phyloP scores from a whole-genome alignment of 2,888 invertebrate species.

The Daptonema setosum region DNA sequence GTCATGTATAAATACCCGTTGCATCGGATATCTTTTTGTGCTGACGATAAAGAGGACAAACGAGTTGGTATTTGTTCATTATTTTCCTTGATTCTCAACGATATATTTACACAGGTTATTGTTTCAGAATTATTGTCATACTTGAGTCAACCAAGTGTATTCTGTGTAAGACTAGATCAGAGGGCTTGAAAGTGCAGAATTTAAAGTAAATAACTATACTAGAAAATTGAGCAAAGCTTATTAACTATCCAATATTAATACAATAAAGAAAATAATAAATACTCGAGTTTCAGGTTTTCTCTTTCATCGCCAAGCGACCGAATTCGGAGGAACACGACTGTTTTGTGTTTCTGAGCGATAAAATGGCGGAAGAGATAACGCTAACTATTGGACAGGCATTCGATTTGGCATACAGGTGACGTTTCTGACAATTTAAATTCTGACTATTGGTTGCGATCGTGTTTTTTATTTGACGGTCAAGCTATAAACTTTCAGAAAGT shows the following conservation, averaged over 20 bases:
- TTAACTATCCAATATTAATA: too few relatives aligned
- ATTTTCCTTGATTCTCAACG: too few relatives aligned
- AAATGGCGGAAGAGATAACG: slow-evolving; percentile 87
- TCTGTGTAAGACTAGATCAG: too few relatives aligned
- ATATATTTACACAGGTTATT: too few relatives aligned
- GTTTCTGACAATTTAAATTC: slow-evolving; percentile 29
- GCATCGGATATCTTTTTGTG: slow-evolving; percentile 92
- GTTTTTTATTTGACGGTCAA: too few relatives aligned
- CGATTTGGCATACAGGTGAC: slow-evolving; percentile 77
- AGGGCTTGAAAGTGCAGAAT: too few relatives aligned
- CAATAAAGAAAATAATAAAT: too few relatives aligned
- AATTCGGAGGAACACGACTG: slow-evolving; percentile 61
- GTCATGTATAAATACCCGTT: slow-evolving; percentile 78
- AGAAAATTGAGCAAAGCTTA: too few relatives aligned
- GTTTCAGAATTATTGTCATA: too few relatives aligned
- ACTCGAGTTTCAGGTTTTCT: slow-evolving; percentile 25
- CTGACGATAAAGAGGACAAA: slow-evolving; percentile 82
- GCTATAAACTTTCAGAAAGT: slow-evolving; percentile 10
- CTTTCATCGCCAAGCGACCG: slow-evolving; percentile 36
- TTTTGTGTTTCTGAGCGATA: slow-evolving; percentile 89
- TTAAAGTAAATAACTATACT: too few relatives aligned
- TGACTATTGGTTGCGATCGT: background rate
- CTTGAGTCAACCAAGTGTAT: too few relatives aligned
- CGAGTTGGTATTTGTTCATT: too few relatives aligned
- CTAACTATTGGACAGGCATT: slow-evolving; percentile 94